Conservation (phyloP, 2,797 vertebrate species). For the Halcyon badia region DNA sequence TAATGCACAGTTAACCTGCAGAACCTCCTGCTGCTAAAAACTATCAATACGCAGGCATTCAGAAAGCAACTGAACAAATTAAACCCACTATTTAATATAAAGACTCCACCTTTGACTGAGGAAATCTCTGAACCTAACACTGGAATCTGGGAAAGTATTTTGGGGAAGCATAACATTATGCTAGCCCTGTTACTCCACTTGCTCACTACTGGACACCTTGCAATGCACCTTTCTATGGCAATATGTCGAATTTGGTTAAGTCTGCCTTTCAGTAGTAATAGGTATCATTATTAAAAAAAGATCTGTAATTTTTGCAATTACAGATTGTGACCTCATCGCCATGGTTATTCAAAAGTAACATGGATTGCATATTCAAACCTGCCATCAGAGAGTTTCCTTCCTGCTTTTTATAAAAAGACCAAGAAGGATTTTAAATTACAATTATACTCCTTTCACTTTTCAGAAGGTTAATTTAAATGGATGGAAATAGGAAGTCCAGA, state of each 20-base stretch:
- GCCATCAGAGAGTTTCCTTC: background rate
- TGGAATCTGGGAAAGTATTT: background rate
- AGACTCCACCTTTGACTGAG: background rate
- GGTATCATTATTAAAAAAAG: background rate
- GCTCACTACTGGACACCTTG: background rate
- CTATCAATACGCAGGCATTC: background rate
- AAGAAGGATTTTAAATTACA: background rate
- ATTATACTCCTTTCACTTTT: background rate
- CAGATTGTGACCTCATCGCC: background rate
- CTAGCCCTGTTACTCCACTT: background rate
- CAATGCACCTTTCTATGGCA: background rate
- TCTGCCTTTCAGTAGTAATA: background rate
- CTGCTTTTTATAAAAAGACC: background rate
- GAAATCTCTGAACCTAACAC: background rate
- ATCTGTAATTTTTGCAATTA: background rate
- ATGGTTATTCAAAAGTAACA: background rate
- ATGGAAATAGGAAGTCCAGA: background rate
- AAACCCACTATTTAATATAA: background rate
- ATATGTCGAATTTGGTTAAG: background rate
- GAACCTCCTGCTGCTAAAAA: background rate
- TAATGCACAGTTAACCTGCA: background rate
- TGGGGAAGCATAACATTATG: background rate
- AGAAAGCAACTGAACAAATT: background rate
- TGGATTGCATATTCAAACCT: background rate
- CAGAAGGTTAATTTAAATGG: background rate